phyloP scores from a whole-genome alignment of 2,797 vertebrate species.

The Sylvia borin region DNA sequence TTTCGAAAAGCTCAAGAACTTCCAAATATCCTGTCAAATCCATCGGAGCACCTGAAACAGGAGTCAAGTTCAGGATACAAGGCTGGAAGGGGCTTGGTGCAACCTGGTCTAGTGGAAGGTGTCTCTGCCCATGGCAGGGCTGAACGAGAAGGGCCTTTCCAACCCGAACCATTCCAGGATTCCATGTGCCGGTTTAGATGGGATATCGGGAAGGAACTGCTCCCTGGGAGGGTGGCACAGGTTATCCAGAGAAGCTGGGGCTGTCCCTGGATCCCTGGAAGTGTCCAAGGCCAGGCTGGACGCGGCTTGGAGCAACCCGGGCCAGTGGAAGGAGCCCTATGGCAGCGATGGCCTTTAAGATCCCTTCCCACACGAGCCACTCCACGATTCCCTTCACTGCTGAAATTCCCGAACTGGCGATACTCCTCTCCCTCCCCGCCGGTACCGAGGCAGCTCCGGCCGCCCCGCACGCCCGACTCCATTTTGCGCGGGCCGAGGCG shows the following conservation, averaged over 20 bases:
- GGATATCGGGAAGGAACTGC: rapidly evolving
- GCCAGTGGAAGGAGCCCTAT: rapidly evolving
- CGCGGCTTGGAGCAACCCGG: background rate
- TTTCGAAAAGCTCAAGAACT: background rate
- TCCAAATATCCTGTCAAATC: background rate
- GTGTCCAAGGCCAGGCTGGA: background rate
- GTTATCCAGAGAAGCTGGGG: rapidly evolving
- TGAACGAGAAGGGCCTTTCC: background rate
- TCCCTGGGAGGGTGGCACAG: rapidly evolving
- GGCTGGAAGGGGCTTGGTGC: background rate
- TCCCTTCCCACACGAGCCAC: background rate
- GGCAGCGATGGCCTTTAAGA: background rate
- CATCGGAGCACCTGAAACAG: rapidly evolving
- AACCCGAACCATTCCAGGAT: background rate
- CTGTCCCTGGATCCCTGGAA: background rate
- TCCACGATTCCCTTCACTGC: rapidly evolving
- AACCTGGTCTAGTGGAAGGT: background rate
- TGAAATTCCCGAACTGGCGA: background rate
- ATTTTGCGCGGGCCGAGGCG: constrained; percentile 2
- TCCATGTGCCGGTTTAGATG: rapidly evolving
- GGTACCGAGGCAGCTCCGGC: background rate
- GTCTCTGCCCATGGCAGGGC: background rate
- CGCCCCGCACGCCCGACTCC: background rate
- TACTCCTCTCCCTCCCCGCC: background rate
- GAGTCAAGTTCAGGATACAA: no score